phyloP scores from a whole-genome alignment of 30 jellyfish, hydroid and myxozoan species.

The Chironex yamaguchii region DNA sequence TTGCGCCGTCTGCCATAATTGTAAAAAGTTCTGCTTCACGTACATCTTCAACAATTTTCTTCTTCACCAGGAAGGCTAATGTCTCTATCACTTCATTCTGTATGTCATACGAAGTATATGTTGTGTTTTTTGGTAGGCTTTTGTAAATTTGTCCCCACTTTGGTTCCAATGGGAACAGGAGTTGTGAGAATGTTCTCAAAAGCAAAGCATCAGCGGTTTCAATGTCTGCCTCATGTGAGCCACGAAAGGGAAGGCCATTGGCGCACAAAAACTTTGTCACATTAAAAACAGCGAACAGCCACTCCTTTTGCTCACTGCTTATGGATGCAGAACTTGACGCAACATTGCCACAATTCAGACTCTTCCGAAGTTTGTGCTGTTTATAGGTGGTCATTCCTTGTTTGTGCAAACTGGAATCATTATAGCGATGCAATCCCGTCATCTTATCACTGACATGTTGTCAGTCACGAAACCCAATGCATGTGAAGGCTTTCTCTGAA shows the following conservation, averaged over 20 bases:
- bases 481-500: neutral
- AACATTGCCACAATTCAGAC: neutral
- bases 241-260: neutral
- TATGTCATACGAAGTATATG: neutral
- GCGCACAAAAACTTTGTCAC: neutral
- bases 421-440: neutral
- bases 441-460: neutral
- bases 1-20: conserved; percentile 33
- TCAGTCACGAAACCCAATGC: neutral
- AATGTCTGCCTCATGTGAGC: neutral
- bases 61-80: conserved; percentile 4
- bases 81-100: neutral
- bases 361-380: neutral
- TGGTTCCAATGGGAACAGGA: conserved; percentile 30
- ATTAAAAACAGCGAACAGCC: neutral
- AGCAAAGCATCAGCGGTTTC: neutral
- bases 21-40: conserved; percentile 26
- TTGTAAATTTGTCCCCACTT: conserved; percentile 11
- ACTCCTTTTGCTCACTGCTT: neutral
- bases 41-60: neutral
- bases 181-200: neutral
- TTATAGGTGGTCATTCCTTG: neutral
- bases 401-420: neutral
- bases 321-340: neutral
- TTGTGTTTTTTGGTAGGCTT: conserved; percentile 6